A percentile compares a stretch with the other conserved stretches of the same genome.
These are phyloP conservation scores for Odontocerum albicorne DNA, from an alignment of 2,888 invertebrate genomes.

Conservation along the genomic window DNA sequence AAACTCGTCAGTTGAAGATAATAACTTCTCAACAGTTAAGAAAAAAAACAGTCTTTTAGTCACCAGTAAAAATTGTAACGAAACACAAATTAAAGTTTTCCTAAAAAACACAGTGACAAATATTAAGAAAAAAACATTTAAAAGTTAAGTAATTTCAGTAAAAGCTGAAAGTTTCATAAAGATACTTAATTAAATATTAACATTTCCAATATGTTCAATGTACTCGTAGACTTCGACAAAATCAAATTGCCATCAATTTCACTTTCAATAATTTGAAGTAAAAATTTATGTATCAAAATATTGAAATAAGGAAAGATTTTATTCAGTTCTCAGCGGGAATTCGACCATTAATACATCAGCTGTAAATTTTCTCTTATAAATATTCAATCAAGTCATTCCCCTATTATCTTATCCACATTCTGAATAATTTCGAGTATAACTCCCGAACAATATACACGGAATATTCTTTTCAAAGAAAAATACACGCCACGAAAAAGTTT, in stretches of 20 bases:
- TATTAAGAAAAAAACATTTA: too few species aligned
- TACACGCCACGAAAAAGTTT: conserved; percentile 2
- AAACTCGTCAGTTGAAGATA: too few species aligned
- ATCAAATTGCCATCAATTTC: background rate
- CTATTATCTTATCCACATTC: conserved; percentile 22
- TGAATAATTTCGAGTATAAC: conserved; percentile 8
- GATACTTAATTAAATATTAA: background rate
- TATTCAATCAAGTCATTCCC: conserved; percentile 45
- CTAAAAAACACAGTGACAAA: too few species aligned
- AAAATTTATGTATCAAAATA: conserved; percentile 8
- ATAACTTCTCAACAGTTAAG: too few species aligned
- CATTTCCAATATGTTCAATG: background rate
- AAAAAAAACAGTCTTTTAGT: too few species aligned
- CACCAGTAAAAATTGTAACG: too few species aligned
- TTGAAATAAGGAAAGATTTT: background rate
- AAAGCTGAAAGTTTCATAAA: background rate
- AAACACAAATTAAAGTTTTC: too few species aligned
- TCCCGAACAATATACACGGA: background rate
- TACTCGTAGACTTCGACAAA: background rate
- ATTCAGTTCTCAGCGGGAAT: background rate
- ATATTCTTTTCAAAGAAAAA: background rate
- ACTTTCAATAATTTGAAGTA: background rate
- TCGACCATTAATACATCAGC: conserved; percentile 47
- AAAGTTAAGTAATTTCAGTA: too few species aligned
- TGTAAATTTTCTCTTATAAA: conserved; percentile 55